Conservation (phyloP, 1,140 invertebrate genomes). For the Zaprionus vittiger region DNA sequence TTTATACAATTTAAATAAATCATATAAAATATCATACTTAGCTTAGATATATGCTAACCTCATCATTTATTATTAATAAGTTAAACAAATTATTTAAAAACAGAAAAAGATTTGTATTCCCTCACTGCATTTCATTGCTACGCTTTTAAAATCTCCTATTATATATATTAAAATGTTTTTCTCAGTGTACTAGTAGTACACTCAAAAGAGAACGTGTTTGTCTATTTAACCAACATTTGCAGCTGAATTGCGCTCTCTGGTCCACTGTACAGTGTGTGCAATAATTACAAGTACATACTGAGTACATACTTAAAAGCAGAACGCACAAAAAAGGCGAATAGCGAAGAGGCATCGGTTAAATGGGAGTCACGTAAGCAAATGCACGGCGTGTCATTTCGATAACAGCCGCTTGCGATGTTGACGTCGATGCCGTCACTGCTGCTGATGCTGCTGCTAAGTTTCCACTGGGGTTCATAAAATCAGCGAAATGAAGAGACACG, state of each 20-base stretch:
- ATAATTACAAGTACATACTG: slow-evolving; percentile 50
- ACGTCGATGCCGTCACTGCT: neutral
- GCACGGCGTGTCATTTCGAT: slow-evolving; percentile 57
- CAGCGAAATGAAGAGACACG: slow-evolving; percentile 23
- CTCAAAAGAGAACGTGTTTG: neutral
- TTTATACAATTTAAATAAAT: neutral
- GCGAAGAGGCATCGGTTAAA: slow-evolving; percentile 38
- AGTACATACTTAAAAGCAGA: slow-evolving; percentile 27
- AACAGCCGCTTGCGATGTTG: slow-evolving; percentile 38
- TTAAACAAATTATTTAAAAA: too few species aligned
- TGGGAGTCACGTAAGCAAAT: slow-evolving; percentile 64
- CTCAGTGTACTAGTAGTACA: neutral
- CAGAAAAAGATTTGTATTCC: too few species aligned
- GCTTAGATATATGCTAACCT: too few species aligned
- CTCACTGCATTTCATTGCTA: too few species aligned
- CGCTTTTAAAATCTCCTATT: too few species aligned
- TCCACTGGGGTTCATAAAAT: slow-evolving; percentile 48
- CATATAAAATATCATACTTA: too few species aligned
- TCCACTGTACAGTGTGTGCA: slow-evolving; percentile 28
- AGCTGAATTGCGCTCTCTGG: slow-evolving; percentile 4
- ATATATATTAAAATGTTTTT: too few species aligned
- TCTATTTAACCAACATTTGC: neutral
- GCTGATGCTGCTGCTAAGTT: slow-evolving; percentile 8
- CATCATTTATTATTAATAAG: too few species aligned
- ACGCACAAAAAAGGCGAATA: slow-evolving; percentile 3